Evolutionary conservation across 1,140 invertebrate genomes (phyloP).

Genomic region (Carcinoscorpius rotundicauda): DNA sequence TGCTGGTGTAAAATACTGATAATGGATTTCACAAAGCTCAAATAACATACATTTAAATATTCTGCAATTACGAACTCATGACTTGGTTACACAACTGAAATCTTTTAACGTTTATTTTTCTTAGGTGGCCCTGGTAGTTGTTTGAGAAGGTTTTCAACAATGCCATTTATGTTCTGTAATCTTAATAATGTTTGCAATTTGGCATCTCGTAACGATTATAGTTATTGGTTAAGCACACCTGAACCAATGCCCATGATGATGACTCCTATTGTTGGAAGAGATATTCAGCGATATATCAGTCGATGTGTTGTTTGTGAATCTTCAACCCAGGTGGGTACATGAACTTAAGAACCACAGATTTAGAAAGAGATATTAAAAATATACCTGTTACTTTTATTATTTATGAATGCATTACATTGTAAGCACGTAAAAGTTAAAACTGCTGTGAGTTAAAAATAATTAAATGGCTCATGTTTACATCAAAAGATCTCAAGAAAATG

Average conservation of each 20-base stretch:
- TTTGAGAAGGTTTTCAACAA: slow-evolving; percentile 71
- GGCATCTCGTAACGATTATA: slow-evolving; percentile 81
- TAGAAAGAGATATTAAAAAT: neutral
- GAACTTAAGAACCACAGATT: slow-evolving; percentile 13
- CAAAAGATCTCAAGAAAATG: neutral
- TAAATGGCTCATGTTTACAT: too few relatives aligned
- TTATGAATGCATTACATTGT: neutral
- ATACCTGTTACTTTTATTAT: neutral
- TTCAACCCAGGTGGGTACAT: slow-evolving; percentile 35
- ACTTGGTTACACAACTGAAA: too few relatives aligned
- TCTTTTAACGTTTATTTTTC: neutral
- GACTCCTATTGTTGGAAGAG: slow-evolving; percentile 62
- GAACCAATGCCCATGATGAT: slow-evolving; percentile 84
- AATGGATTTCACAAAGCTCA: too few relatives aligned
- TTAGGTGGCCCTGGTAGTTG: slow-evolving; percentile 61
- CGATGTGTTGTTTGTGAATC: slow-evolving; percentile 37
- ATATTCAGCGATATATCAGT: slow-evolving; percentile 66
- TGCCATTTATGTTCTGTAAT: slow-evolving; percentile 91
- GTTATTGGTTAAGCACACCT: slow-evolving; percentile 78
- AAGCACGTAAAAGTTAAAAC: too few relatives aligned
- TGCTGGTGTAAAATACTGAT: too few relatives aligned
- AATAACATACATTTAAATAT: too few relatives aligned
- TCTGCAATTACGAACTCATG: too few relatives aligned
- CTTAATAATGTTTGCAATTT: slow-evolving; percentile 81
- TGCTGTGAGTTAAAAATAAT: too few relatives aligned